phyloP scores from a whole-genome alignment of 2,888 invertebrate species.

The Eupithecia centaureata region DNA sequence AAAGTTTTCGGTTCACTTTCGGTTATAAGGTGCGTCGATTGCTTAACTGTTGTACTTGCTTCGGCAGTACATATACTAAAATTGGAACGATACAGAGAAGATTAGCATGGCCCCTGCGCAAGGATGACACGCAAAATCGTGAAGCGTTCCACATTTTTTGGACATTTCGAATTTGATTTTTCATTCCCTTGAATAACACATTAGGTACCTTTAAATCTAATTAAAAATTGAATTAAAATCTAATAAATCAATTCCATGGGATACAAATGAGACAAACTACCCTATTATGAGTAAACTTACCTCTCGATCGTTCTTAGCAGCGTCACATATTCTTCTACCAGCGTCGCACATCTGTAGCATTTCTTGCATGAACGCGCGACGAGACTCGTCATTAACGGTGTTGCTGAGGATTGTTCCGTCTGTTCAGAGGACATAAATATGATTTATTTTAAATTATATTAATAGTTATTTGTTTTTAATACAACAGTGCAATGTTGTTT shows the following conservation, averaged over 20 bases:
- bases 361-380: slow-evolving; percentile 54
- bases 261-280: too few species aligned
- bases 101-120: slow-evolving; percentile 18
- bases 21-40: neutral
- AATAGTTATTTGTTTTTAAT: neutral
- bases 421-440: slow-evolving; percentile 33
- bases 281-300: slow-evolving; percentile 43
- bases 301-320: slow-evolving; percentile 54
- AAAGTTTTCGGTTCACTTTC: neutral
- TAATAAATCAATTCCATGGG: too few species aligned
- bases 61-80: slow-evolving; percentile 18
- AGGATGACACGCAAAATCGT: slow-evolving; percentile 18
- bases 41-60: slow-evolving; percentile 5
- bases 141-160: slow-evolving; percentile 19
- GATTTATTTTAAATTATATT: neutral
- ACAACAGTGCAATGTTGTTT: too few species aligned
- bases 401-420: slow-evolving; percentile 55
- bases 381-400: slow-evolving; percentile 45
- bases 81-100: slow-evolving; percentile 18
- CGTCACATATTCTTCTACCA: slow-evolving; percentile 50
- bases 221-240: too few species aligned
- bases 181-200: too few species aligned
- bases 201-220: too few species aligned
- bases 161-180: too few species aligned
- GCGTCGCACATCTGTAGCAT: slow-evolving; percentile 54